phyloP scores from a whole-genome alignment of 2,797 vertebrate species.

The Sylvia borin region DNA sequence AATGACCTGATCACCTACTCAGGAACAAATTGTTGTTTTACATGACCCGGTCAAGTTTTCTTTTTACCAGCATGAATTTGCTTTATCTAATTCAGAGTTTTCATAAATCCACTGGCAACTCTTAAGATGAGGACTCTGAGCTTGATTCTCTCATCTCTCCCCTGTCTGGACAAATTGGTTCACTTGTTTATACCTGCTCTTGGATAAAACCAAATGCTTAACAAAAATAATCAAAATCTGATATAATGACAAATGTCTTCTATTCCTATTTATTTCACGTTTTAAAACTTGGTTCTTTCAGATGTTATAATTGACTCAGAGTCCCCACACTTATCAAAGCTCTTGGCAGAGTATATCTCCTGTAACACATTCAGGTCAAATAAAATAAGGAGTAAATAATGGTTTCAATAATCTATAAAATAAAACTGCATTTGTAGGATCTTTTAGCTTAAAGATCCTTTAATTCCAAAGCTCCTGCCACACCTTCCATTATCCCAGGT shows the following conservation, averaged over 20 bases:
- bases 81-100: constrained; percentile 13
- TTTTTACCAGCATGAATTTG: not conserved
- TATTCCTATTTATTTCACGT: not conserved
- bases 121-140: not conserved
- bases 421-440: not conserved
- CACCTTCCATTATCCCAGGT: not conserved
- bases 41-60: not conserved
- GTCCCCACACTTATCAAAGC: not conserved
- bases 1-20: constrained; percentile 39
- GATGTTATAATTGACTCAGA: not conserved
- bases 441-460: not conserved
- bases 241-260: not conserved
- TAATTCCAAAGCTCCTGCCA: not conserved
- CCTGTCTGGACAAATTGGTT: not conserved
- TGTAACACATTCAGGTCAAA: not conserved
- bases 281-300: not conserved
- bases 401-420: not conserved
- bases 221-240: not conserved
- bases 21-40: constrained; percentile 16
- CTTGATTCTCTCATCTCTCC: not conserved
- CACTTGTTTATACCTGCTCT: not conserved
- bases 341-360: not conserved
- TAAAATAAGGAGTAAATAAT: not conserved
- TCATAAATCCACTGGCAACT: not conserved
- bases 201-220: not conserved